Evolutionary conservation across 2,113 vertebrate species (phyloP).

Genomic region (Eptatretus burgeri): DNA sequence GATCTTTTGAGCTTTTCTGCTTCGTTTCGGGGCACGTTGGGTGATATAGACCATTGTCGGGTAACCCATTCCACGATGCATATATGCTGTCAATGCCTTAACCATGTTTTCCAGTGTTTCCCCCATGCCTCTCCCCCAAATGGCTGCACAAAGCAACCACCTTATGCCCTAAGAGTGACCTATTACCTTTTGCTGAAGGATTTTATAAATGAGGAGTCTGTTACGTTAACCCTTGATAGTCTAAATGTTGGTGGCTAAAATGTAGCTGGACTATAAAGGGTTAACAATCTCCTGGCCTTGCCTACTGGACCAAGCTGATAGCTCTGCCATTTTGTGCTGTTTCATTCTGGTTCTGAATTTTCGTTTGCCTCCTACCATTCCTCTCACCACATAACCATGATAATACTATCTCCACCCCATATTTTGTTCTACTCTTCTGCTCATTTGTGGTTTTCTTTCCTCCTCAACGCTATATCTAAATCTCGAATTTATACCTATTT

Average conservation of each 20-base stretch:
- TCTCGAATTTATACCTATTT: background rate
- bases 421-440: background rate
- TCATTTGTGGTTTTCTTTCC: background rate
- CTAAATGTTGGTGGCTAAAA: background rate
- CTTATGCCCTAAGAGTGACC: background rate
- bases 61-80: no score
- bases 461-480: background rate
- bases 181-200: slow-evolving; percentile 6
- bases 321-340: background rate
- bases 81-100: no score
- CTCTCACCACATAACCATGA: background rate
- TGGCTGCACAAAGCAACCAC: no score
- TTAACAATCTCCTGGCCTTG: slow-evolving; percentile 1
- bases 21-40: no score
- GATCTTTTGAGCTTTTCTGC: no score
- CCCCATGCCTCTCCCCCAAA: no score
- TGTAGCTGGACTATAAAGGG: slow-evolving; percentile 1
- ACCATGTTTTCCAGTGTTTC: no score
- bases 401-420: background rate
- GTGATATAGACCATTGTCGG: no score
- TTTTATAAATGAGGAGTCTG: slow-evolving; percentile 4
- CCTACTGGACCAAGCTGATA: slow-evolving; percentile 3
- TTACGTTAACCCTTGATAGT: slow-evolving; percentile 2
- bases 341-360: background rate
- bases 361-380: background rate